Percentiles rank a stretch among this genome's conserved stretches.
These are phyloP conservation scores for Meloidogyne hapla DNA, from an alignment of 1,140 invertebrate genomes.

Conservation along the genomic window DNA sequence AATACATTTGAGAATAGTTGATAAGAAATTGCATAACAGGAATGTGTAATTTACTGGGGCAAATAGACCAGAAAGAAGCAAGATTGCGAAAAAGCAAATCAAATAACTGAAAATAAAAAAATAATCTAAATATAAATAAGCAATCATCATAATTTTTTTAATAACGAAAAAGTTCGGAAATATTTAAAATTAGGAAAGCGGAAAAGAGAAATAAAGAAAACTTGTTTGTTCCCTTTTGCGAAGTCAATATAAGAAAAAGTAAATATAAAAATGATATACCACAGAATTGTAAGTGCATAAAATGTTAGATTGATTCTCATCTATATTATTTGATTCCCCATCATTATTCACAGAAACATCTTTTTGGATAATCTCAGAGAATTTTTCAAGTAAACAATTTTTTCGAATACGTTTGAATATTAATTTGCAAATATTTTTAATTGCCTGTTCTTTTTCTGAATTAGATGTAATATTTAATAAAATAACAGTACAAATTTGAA, in stretches of 20 bases:
- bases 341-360: neutral
- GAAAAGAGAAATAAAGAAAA: too few relatives aligned
- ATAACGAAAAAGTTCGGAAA: too few relatives aligned
- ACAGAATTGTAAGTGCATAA: neutral
- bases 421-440: neutral
- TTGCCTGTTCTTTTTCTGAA: neutral
- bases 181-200: too few relatives aligned
- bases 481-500: neutral
- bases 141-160: too few relatives aligned
- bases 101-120: conserved; percentile 12
- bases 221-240: too few relatives aligned
- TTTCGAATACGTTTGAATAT: neutral
- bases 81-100: conserved; percentile 10
- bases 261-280: neutral
- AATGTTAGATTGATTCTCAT: neutral
- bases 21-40: conserved; percentile 9
- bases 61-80: conserved; percentile 8
- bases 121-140: too few relatives aligned
- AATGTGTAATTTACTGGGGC: neutral
- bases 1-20: conserved; percentile 1
- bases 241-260: too few relatives aligned
- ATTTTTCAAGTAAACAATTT: neutral
- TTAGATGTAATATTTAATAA: neutral
- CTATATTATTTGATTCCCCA: neutral
- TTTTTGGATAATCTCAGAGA: neutral